phyloP scores from a whole-genome alignment of 1,140 invertebrate species.

The Triops cancriformis region DNA sequence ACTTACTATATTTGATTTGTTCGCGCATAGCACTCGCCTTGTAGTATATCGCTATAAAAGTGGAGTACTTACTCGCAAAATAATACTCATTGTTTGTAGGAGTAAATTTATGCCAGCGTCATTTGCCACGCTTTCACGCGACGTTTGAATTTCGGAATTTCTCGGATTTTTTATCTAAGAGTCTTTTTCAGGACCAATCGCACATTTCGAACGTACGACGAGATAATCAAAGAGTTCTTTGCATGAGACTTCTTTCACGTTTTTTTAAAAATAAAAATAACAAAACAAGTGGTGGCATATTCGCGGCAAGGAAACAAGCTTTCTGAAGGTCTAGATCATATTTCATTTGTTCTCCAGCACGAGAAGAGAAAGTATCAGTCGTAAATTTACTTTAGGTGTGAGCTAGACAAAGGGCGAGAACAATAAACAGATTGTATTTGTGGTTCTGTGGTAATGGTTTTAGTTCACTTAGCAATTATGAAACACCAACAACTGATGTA shows the following conservation, averaged over 20 bases:
- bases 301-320: neutral
- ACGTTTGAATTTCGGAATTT: too few species aligned
- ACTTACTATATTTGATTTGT: too few species aligned
- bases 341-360: neutral
- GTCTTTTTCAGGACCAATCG: too few species aligned
- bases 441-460: neutral
- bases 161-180: too few species aligned
- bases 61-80: too few species aligned
- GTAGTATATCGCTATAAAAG: too few species aligned
- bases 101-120: too few species aligned
- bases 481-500: neutral
- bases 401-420: neutral
- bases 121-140: too few species aligned
- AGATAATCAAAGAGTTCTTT: neutral
- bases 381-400: neutral
- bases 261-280: neutral
- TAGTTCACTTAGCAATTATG: neutral
- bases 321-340: neutral
- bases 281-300: neutral
- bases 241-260: neutral
- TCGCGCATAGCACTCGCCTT: too few species aligned
- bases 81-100: too few species aligned
- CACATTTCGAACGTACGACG: neutral
- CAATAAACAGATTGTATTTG: neutral
- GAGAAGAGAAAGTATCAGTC: neutral